A percentile compares a stretch with the other conserved stretches of the same genome.
phyloP scores from a whole-genome alignment of 2,888 invertebrate genomes.

The Mactromeris polynyma region DNA sequence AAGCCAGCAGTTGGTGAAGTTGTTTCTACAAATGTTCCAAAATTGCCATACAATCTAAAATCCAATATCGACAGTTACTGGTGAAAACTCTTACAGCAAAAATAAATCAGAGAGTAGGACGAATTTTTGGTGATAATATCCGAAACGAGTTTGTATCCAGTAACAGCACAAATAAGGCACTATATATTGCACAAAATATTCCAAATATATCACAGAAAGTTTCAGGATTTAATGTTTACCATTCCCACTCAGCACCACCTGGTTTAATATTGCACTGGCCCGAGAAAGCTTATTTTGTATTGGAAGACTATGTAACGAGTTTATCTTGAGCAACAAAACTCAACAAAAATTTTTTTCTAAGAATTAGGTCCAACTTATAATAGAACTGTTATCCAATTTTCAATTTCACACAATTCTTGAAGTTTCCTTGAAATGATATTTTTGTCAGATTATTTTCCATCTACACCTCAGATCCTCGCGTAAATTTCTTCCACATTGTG shows the following conservation, averaged over 20 bases:
- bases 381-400: constrained; percentile 23
- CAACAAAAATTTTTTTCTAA: neutral
- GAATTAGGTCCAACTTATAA: neutral
- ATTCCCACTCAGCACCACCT: neutral
- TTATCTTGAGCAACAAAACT: constrained; percentile 1
- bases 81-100: neutral
- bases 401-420: constrained; percentile 50
- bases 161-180: constrained; percentile 14
- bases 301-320: neutral
- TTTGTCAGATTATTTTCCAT: constrained; percentile 34
- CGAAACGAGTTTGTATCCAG: neutral
- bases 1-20: neutral
- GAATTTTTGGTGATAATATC: neutral
- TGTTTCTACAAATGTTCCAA: neutral
- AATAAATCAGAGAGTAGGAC: neutral
- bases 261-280: constrained; percentile 32
- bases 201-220: neutral
- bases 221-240: neutral
- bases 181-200: constrained; percentile 16
- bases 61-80: constrained; percentile 1
- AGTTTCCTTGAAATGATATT: constrained; percentile 42
- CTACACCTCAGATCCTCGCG: neutral
- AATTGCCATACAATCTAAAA: neutral
- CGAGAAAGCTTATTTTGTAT: neutral
- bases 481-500: neutral